Percentiles rank a stretch among this genome's conserved stretches.
phyloP scores from a whole-genome alignment of 2,113 vertebrate genomes.

The Barbus barbus region DNA sequence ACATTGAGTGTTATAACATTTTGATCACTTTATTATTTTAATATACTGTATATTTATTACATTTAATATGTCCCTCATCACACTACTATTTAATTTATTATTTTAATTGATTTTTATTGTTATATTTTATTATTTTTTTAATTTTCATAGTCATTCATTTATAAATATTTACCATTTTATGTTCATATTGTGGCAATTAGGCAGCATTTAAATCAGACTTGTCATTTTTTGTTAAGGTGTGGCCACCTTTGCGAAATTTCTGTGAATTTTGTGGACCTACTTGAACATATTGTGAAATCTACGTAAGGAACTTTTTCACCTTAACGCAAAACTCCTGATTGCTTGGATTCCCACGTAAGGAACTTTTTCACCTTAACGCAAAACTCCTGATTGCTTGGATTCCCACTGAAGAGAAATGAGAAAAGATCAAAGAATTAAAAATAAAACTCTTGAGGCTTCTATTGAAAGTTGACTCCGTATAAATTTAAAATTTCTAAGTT shows the following conservation, averaged over 20 bases:
- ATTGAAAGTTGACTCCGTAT: too few relatives aligned
- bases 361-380: not conserved
- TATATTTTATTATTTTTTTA: not conserved
- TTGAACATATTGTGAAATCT: not conserved
- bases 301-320: not conserved
- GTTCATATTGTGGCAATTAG: not conserved
- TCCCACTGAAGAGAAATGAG: too few relatives aligned
- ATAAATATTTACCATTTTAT: too few relatives aligned
- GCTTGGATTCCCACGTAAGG: not conserved
- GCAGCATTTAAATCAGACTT: not conserved
- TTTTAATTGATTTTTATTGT: not conserved
- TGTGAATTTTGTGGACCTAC: not conserved
- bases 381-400: not conserved
- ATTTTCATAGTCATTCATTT: not conserved
- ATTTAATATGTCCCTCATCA: too few relatives aligned
- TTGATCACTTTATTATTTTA: too few relatives aligned
- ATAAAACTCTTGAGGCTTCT: too few relatives aligned
- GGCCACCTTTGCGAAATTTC: not conserved
- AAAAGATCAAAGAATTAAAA: too few relatives aligned
- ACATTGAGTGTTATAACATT: too few relatives aligned
- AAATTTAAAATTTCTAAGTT: too few relatives aligned
- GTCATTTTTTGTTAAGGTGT: not conserved
- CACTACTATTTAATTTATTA: not conserved
- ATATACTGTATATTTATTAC: too few relatives aligned
- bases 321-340: not conserved